These are phyloP conservation scores for Allolobophora icterica DNA, from an alignment of 2,888 invertebrate genomes.

Conservation along the genomic window DNA sequence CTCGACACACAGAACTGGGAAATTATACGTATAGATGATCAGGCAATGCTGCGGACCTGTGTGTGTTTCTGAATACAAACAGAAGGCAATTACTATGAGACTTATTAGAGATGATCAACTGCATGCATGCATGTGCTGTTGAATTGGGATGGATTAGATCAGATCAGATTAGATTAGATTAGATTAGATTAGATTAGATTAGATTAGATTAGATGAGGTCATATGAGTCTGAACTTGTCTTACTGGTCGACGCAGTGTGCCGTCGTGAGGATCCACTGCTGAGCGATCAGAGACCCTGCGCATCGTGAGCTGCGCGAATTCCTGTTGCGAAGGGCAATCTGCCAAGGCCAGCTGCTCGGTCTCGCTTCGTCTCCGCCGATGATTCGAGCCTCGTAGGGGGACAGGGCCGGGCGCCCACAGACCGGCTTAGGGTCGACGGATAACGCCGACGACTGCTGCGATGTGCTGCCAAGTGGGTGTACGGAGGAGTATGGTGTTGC, in stretches of 20 bases:
- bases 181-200: background rate
- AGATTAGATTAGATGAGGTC: background rate
- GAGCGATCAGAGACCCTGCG: constrained; percentile 47
- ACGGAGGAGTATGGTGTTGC: background rate
- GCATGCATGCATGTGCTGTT: too few species aligned
- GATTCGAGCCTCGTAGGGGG: constrained; percentile 46
- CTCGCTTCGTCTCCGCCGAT: constrained; percentile 48
- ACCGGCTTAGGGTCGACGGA: background rate
- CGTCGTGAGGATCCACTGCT: constrained; percentile 48
- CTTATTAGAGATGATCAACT: too few species aligned
- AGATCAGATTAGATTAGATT: too few species aligned
- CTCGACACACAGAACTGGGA: too few species aligned
- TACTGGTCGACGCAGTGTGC: constrained; percentile 51
- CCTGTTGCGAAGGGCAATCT: constrained; percentile 48
- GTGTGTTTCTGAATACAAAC: too few species aligned
- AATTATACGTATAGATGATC: too few species aligned
- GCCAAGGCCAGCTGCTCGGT: constrained; percentile 49
- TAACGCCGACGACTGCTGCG: background rate
- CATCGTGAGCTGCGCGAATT: constrained; percentile 47
- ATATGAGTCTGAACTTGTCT: constrained; percentile 24
- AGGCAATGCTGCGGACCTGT: too few species aligned
- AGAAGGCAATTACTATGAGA: too few species aligned
- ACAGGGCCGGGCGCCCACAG: constrained; percentile 46
- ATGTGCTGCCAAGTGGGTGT: background rate
- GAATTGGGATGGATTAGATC: too few species aligned